Base-by-base conservation (phyloP, 2,888 invertebrate species). In the Polydesmus complanatus region DNA sequence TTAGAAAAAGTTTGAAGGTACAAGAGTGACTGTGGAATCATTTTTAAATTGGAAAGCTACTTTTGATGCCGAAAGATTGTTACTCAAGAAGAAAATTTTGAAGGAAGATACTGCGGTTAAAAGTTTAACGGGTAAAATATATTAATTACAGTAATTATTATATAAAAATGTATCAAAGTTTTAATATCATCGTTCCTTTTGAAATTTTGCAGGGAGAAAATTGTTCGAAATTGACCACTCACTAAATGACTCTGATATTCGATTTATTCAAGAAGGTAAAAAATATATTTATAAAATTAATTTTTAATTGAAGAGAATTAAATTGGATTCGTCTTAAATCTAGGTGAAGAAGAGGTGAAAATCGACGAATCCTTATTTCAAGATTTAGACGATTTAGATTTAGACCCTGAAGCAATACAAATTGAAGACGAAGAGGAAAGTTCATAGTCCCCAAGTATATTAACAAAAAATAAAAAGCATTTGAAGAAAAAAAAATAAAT, bases 341-440 rank as follows among this genome's bases (percentile, higher is more conserved):
- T 69, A 82, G 84, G 83, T 64, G 77, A 73, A 48, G 87, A 86
- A 74, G 80, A 83, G 66, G 88, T 94, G 48, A 91, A 92, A 77
- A 92, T 94, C 52, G 93, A 94, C 74, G 93, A 94, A 74, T 87
- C 90, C 22, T 75, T 95, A 21, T 95, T 94, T 73, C 91, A 92
- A 81, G 87, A 89, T 72, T 73, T 91, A 68, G 90, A 88, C 66
- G 76, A 75, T 64, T 65, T 77, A 25, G 89, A 89, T 71, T 76
- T 89, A 58, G 89, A 88, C n/a, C n/a, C n/a, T n/a, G n/a, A n/a
- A n/a, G n/a, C n/a, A n/a, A n/a, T n/a, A n/a, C n/a, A n/a, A n/a
- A n/a, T n/a, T n/a, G n/a, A n/a, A n/a, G n/a, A n/a, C n/a, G n/a
- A n/a, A n/a, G n/a, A n/a, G n/a, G n/a, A n/a, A n/a, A n/a, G n/a